Percentiles rank a stretch among this genome's conserved stretches.
Evolutionary conservation across 2,113 vertebrate species (phyloP).

Genomic region (Turdus rufiventris): DNA sequence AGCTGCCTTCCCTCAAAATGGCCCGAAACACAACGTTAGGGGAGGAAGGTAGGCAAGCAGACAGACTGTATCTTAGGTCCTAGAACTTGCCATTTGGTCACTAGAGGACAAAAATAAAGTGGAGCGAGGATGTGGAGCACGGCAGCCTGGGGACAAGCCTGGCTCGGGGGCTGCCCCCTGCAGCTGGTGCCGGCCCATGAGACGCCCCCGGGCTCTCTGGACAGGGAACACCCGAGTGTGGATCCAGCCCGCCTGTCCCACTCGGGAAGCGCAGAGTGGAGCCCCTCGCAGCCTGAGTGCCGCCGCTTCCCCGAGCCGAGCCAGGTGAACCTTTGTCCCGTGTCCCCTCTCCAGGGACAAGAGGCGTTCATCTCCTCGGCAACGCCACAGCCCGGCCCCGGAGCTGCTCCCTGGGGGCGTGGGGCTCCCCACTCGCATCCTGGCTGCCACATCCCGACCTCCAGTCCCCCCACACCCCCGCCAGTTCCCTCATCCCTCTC

Average conservation of each 20-base stretch:
- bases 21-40: neutral
- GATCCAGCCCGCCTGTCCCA: too few species aligned
- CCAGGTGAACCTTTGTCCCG: neutral
- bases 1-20: neutral
- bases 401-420: neutral
- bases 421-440: neutral
- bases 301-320: neutral
- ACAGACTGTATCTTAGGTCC: neutral
- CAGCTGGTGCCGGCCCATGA: rapidly evolving
- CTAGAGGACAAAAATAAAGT: neutral
- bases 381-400: neutral
- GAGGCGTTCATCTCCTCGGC: neutral
- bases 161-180: neutral
- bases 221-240: rapidly evolving
- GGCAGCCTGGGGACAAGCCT: neutral
- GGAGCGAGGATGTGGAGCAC: neutral
- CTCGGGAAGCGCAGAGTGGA: neutral
- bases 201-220: neutral
- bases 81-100: neutral
- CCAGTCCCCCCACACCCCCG: neutral
- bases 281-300: neutral
- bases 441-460: neutral
- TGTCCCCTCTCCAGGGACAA: neutral
- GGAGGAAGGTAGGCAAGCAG: neutral
- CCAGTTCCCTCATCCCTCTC: neutral